phyloP scores from a whole-genome alignment of 2,113 vertebrate genomes.

The Barnardius zonarius region DNA sequence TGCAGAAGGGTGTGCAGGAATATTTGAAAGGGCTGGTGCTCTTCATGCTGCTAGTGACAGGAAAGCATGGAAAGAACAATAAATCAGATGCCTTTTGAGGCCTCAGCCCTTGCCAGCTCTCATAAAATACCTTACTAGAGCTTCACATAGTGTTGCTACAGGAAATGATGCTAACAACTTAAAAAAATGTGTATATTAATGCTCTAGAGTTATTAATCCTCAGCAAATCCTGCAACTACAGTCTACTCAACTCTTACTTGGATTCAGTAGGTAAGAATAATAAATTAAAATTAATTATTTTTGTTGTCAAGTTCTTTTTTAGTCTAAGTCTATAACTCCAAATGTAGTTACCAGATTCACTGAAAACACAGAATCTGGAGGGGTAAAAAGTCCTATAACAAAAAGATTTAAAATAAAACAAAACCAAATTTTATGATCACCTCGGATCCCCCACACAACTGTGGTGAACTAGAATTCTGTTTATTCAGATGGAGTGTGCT shows the following conservation, averaged over 20 bases:
- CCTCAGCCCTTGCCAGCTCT: background rate
- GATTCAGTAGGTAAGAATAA: background rate
- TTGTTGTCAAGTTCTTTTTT: background rate
- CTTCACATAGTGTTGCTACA: background rate
- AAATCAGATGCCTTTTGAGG: background rate
- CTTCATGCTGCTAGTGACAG: background rate
- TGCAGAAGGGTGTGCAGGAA: background rate
- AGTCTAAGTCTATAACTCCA: background rate
- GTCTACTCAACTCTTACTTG: background rate
- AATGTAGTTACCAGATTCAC: background rate
- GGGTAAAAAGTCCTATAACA: background rate
- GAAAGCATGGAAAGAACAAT: background rate
- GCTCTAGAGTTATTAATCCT: background rate
- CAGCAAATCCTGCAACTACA: background rate
- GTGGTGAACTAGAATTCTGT: conserved; percentile 77
- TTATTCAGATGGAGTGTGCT: conserved; percentile 84
- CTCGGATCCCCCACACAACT: conserved; percentile 73
- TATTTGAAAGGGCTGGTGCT: background rate
- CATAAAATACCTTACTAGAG: background rate
- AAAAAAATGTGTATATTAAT: background rate
- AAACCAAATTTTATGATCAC: conserved; percentile 69
- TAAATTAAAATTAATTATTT: background rate
- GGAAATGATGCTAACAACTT: background rate
- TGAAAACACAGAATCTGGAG: background rate
- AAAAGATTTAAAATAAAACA: background rate